A percentile compares a stretch with the other conserved stretches of the same genome.
These are phyloP conservation scores for Meliscaeva auricollis DNA, from an alignment of 2,888 invertebrate species.

Conservation along the genomic window DNA sequence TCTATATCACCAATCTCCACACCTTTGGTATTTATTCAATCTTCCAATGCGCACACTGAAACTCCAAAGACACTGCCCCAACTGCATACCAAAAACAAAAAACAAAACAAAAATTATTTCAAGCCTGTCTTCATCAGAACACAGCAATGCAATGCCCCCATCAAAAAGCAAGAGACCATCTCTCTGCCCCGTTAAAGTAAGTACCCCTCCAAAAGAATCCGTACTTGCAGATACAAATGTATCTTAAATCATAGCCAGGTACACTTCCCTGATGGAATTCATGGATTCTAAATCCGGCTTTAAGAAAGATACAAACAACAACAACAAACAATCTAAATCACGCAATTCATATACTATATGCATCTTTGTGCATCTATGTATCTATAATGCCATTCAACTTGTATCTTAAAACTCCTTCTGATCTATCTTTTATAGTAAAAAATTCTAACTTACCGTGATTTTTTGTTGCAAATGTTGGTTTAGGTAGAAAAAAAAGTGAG, in stretches of 20 bases:
- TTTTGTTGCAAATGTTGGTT: slow-evolving; percentile 51
- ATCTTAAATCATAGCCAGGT: slow-evolving; percentile 6
- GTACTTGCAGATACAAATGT: slow-evolving; percentile 25
- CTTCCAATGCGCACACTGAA: not conserved
- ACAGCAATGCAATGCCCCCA: no score
- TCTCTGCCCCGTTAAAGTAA: not conserved
- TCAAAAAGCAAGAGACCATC: no score
- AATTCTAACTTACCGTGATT: slow-evolving; percentile 59
- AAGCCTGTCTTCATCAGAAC: slow-evolving; percentile 1
- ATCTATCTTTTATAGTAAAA: slow-evolving; percentile 4
- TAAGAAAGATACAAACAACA: not conserved
- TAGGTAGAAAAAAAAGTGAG: not conserved
- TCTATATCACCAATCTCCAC: not conserved
- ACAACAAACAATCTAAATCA: slow-evolving; percentile 11
- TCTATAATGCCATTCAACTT: slow-evolving; percentile 23
- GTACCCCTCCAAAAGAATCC: slow-evolving; percentile 7
- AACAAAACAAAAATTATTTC: not conserved
- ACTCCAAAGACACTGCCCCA: not conserved
- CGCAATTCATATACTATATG: slow-evolving; percentile 7
- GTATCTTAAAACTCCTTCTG: not conserved
- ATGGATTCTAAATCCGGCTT: slow-evolving; percentile 24
- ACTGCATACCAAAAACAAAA: not conserved
- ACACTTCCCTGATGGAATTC: slow-evolving; percentile 14
- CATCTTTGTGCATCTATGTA: slow-evolving; percentile 14
- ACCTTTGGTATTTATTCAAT: slow-evolving; percentile 6